Base-by-base conservation (phyloP, 2,113 vertebrate species). In the Gila orcuttii region DNA sequence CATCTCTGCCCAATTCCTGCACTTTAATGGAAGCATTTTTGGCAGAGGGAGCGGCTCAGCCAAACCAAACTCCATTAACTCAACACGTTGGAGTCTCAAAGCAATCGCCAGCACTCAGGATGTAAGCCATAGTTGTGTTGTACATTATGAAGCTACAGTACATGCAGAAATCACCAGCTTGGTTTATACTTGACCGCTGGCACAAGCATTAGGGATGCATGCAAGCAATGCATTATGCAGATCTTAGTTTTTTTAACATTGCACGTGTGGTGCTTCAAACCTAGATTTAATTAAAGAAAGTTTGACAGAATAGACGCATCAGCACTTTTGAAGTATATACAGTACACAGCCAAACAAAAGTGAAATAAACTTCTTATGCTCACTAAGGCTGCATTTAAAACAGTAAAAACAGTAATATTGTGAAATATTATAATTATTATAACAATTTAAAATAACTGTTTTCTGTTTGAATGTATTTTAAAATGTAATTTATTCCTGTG, bases 31-130 rank as follows among this genome's bases (percentile, higher is more conserved):
- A 82, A 82, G 83, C 74, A 87, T 80, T 88, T 52, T 91, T 91
- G 89, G 89, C 89, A 85, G 84, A 87, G 89, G 85, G 57, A 81
- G 73, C 83, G 66, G 80, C 82, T 84, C 71, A 79, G 45, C 57
- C 83, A 85, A 85, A 86, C 84, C 77, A 82, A 85, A 88, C 86
- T 86, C 85, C 88, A 89, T 91, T 91, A 89, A 79, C 86, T 89
- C 86, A 79, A 66, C 69, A 62, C 57, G 23, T 60, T 75, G 86
- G 85, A 28, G 74, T 89, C 83, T 89, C 57, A 74, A 81, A 82
- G 50, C 66, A 88, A 52, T 79, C 79, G 68, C 57, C 71, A 68
- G 85, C 47, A 75, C 52, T 83, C 62, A 80, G 73, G 36, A 47
- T 86, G 74, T 74, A 55, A 75, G 31, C 9, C 66, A 50, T 80